These are phyloP conservation scores for Cephalopachus bancanus DNA, from an alignment of 2,797 vertebrate genomes.

Conservation along the genomic window DNA sequence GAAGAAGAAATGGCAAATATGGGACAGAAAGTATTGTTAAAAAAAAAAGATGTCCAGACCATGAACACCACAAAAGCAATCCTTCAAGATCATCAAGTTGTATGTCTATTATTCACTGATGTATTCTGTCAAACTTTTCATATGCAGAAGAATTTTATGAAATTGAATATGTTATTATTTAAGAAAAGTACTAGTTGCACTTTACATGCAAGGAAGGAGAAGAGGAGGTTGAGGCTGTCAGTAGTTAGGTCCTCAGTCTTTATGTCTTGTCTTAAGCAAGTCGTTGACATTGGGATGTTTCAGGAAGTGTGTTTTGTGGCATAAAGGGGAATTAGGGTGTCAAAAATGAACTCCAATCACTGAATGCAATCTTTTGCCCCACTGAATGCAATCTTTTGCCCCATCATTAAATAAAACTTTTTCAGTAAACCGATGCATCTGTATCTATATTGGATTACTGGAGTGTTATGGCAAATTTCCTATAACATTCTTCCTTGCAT, in stretches of 20 bases:
- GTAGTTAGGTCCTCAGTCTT: neutral
- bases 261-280: neutral
- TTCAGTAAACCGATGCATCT: neutral
- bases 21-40: neutral
- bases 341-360: neutral
- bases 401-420: neutral
- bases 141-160: neutral
- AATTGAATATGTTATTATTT: neutral
- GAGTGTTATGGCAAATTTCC: neutral
- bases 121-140: neutral
- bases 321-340: neutral
- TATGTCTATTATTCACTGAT: neutral
- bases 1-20: conserved; percentile 13
- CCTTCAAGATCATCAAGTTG: neutral
- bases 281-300: neutral
- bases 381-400: neutral
- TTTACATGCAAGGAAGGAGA: neutral
- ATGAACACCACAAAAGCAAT: neutral
- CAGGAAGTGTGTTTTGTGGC: neutral
- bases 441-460: neutral
- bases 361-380: neutral
- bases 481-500: neutral
- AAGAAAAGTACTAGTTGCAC: neutral
- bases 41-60: neutral
- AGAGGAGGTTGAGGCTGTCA: neutral